Evolutionary conservation across 2,888 invertebrate species (phyloP).

Genomic region (Celastrina argiolus): DNA sequence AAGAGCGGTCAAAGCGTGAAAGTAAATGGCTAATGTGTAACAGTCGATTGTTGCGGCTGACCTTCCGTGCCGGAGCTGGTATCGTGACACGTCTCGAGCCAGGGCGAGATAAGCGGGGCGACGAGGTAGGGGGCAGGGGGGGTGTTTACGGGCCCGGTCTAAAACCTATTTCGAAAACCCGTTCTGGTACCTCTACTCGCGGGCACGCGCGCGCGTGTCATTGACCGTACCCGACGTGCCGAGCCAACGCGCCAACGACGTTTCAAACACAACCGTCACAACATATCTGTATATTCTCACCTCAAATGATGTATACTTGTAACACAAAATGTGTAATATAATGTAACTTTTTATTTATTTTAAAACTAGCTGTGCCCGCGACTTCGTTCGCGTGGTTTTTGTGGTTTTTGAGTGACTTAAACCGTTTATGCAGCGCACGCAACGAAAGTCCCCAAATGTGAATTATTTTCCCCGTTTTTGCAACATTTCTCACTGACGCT

Average conservation of each 20-base stretch:
- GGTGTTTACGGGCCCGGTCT: conserved; percentile 16
- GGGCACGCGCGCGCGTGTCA: conserved; percentile 61
- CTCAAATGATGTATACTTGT: neutral
- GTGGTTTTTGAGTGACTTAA: too few relatives aligned
- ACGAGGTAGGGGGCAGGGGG: neutral
- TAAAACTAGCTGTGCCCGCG: too few relatives aligned
- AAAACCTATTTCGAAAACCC: conserved; percentile 20
- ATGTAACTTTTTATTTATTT: too few relatives aligned
- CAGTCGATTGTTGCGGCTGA: neutral
- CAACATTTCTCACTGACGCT: too few relatives aligned
- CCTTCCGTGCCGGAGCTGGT: neutral
- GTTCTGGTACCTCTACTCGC: conserved; percentile 29
- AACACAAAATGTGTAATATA: too few relatives aligned
- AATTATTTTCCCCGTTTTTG: too few relatives aligned
- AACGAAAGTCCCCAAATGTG: too few relatives aligned
- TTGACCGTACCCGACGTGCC: conserved; percentile 53
- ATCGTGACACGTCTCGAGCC: conserved; percentile 8
- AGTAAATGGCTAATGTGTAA: conserved; percentile 1
- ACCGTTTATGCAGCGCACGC: too few relatives aligned
- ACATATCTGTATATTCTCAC: neutral
- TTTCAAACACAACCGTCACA: conserved; percentile 9
- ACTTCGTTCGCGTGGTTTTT: too few relatives aligned
- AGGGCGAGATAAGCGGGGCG: neutral
- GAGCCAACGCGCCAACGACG: conserved; percentile 26
- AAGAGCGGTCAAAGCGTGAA: neutral